Percentiles rank a stretch among this genome's conserved stretches.
These are phyloP conservation scores for Leptopilina syphax DNA, from an alignment of 2,888 invertebrate genomes.

Conservation along the genomic window DNA sequence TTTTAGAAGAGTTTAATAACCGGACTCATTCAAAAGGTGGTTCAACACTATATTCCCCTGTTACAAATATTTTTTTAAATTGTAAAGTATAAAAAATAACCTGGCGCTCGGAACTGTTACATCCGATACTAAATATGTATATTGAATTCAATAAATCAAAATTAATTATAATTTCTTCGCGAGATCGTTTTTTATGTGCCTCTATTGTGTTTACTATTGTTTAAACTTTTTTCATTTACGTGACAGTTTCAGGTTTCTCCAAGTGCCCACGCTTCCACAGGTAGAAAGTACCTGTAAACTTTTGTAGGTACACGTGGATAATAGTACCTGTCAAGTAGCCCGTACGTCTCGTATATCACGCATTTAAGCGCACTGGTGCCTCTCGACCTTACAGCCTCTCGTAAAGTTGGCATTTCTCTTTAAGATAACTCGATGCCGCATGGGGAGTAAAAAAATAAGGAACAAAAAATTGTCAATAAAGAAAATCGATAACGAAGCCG, in stretches of 20 bases:
- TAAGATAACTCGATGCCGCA: conserved; percentile 15
- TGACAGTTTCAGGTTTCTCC: background rate
- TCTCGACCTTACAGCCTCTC: conserved; percentile 46
- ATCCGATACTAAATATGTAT: too few relatives aligned
- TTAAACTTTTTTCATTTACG: conserved; percentile 1
- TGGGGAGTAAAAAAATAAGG: too few relatives aligned
- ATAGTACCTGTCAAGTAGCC: conserved; percentile 47
- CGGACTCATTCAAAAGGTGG: too few relatives aligned
- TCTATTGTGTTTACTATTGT: background rate
- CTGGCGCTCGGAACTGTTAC: too few relatives aligned
- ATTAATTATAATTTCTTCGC: too few relatives aligned
- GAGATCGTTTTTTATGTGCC: background rate
- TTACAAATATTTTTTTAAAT: too few relatives aligned
- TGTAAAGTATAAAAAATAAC: too few relatives aligned
- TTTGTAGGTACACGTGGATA: conserved; percentile 2
- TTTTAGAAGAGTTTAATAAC: too few relatives aligned
- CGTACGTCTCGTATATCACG: conserved; percentile 50
- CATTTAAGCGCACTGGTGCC: conserved; percentile 51
- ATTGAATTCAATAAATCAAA: too few relatives aligned
- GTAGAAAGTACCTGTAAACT: background rate
- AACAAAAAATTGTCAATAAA: conserved; percentile 4
- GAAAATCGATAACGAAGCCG: conserved; percentile 13
- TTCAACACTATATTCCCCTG: too few relatives aligned
- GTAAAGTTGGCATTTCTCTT: conserved; percentile 37
- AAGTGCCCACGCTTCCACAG: background rate